Conservation (phyloP, 2,113 vertebrate genomes). For the Grammomys dolichurus region DNA sequence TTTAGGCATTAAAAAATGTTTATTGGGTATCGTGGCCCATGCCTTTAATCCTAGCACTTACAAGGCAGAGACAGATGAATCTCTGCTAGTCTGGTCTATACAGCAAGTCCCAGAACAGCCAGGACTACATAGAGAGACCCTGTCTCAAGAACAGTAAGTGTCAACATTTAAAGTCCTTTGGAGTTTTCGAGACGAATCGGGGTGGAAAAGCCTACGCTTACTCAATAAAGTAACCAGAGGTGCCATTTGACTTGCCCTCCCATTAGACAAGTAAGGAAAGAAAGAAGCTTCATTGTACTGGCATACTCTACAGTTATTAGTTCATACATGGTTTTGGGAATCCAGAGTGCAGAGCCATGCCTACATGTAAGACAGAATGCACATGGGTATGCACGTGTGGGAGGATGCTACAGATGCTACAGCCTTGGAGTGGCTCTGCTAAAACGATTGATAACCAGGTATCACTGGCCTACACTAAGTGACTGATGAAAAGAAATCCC, state of each 20-base stretch:
- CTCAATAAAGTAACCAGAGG: not conserved
- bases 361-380: not conserved
- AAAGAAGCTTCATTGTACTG: not conserved
- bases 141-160: not conserved
- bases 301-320: not conserved
- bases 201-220: not conserved
- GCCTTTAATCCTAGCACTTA: not conserved
- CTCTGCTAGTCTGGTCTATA: not conserved
- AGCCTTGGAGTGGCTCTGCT: not conserved
- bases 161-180: constrained; percentile 41
- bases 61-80: not conserved
- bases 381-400: not conserved
- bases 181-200: not conserved
- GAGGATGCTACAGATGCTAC: not conserved
- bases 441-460: not conserved
- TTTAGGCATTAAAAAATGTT: constrained; percentile 50
- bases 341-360: not conserved
- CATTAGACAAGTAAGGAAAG: not conserved
- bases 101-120: not conserved
- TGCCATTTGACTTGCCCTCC: not conserved
- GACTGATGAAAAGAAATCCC: constrained; percentile 1
- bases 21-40: not conserved
- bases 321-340: not conserved
- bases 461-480: not conserved
- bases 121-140: not conserved